These are phyloP conservation scores for Charina bottae DNA, from an alignment of 2,113 vertebrate species.

Conservation along the genomic window DNA sequence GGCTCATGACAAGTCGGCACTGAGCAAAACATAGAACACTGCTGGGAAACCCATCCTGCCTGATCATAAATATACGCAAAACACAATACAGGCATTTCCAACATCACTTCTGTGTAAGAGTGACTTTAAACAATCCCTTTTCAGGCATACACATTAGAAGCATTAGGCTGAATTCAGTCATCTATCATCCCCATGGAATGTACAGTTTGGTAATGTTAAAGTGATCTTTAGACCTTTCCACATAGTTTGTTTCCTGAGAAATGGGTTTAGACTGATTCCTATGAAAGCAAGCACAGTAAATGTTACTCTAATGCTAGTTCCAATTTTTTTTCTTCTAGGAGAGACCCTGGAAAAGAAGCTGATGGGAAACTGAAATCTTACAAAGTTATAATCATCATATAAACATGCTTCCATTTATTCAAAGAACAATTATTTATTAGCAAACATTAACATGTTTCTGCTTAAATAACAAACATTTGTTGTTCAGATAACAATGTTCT, in stretches of 20 bases:
- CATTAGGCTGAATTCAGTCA: conserved; percentile 1
- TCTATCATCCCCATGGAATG: not conserved
- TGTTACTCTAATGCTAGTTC: not conserved
- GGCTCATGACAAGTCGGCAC: not conserved
- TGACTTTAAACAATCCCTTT: not conserved
- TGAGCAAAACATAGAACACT: not conserved
- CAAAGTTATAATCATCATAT: not conserved
- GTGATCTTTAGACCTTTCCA: conserved; percentile 6
- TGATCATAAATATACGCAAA: not conserved
- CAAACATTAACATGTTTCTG: conserved; percentile 11
- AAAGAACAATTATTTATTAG: not conserved
- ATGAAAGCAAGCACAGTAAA: conserved; percentile 4
- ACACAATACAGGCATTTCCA: not conserved
- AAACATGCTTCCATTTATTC: not conserved
- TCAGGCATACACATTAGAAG: not conserved
- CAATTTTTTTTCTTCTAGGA: not conserved
- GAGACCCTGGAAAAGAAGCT: not conserved
- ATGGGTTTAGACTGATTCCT: not conserved
- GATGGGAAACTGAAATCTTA: not conserved
- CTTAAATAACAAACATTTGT: conserved; percentile 20
- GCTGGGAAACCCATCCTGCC: not conserved
- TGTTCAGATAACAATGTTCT: not conserved
- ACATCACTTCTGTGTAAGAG: not conserved
- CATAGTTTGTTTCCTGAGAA: not conserved
- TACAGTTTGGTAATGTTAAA: not conserved